A percentile compares a stretch with the other conserved stretches of the same genome.
phyloP scores from a whole-genome alignment of 2,888 invertebrate species.

The Chaitophorus viminalis region DNA sequence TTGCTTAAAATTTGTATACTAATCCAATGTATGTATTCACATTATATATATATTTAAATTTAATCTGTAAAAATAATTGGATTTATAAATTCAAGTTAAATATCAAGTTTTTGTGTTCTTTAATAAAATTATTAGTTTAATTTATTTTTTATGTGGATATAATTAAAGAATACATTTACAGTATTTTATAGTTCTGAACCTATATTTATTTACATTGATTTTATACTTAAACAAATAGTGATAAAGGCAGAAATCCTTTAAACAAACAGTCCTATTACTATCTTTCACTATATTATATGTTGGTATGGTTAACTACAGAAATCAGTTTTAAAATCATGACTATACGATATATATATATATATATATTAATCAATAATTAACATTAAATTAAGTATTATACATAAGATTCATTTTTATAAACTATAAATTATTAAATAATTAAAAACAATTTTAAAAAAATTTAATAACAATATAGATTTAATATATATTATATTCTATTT shows the following conservation, averaged over 20 bases:
- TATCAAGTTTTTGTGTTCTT: neutral
- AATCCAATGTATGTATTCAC: neutral
- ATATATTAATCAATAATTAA: too few relatives aligned
- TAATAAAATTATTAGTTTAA: neutral
- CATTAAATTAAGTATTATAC: too few relatives aligned
- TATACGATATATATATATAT: too few relatives aligned
- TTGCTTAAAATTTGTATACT: slow-evolving; percentile 52
- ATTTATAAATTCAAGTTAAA: neutral
- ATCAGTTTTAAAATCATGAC: too few relatives aligned
- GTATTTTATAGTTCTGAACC: neutral
- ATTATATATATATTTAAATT: neutral
- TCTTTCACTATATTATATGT: neutral
- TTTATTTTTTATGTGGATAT: neutral
- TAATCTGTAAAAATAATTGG: neutral
- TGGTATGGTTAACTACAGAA: neutral
- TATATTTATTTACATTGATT: neutral
- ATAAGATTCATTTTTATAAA: too few relatives aligned
- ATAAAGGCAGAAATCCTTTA: too few relatives aligned
- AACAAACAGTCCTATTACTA: too few relatives aligned
- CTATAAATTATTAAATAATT: too few relatives aligned
- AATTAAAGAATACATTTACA: neutral
- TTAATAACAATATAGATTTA: too few relatives aligned
- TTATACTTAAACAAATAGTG: neutral
- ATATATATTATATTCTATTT: too few relatives aligned
- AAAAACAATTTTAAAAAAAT: too few relatives aligned